Percentiles rank a stretch among this genome's conserved stretches.
These are phyloP conservation scores for Lutraria rhynchaena DNA, from an alignment of 1,140 invertebrate genomes.

Conservation along the genomic window DNA sequence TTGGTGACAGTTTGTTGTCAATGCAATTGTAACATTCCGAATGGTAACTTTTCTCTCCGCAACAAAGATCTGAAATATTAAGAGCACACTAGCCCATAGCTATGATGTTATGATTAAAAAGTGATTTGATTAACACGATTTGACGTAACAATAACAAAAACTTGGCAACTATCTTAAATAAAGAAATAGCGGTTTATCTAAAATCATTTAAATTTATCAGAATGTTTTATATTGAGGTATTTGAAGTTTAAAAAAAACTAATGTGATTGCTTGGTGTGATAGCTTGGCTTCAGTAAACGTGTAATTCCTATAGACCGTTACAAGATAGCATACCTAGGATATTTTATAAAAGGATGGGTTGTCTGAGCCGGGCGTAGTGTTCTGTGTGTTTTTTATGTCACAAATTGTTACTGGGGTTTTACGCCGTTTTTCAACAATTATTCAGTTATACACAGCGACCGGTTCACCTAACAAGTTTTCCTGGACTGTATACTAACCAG, in stretches of 20 bases:
- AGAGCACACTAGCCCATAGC: neutral
- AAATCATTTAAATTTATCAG: neutral
- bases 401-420: too few species aligned
- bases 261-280: too few species aligned
- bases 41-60: neutral
- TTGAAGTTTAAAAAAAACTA: neutral
- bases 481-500: too few species aligned
- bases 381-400: too few species aligned
- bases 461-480: too few species aligned
- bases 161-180: neutral
- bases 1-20: neutral
- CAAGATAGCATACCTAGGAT: too few species aligned
- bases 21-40: neutral
- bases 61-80: slow-evolving; percentile 1
- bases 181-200: neutral
- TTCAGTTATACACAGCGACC: too few species aligned
- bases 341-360: too few species aligned
- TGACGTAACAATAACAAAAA: neutral
- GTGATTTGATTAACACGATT: neutral
- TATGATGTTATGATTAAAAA: neutral
- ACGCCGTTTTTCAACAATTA: too few species aligned
- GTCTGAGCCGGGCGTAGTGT: too few species aligned
- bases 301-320: too few species aligned
- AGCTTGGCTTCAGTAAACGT: too few species aligned
- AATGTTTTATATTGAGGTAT: neutral